These are phyloP conservation scores for Callosobruchus maculatus DNA, from an alignment of 2,888 invertebrate species.

Conservation along the genomic window DNA sequence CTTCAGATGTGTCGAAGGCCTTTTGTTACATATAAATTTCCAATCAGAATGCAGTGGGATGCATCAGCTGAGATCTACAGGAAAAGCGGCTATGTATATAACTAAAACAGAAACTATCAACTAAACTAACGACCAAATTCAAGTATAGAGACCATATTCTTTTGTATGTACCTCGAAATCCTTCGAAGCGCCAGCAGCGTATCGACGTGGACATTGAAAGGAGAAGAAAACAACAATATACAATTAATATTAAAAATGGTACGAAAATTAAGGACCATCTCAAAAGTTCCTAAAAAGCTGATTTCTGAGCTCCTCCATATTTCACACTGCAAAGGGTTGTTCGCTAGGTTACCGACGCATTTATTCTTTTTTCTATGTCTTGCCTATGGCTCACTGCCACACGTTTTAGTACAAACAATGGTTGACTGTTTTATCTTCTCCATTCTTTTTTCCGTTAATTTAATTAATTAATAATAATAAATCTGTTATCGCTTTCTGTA, in stretches of 20 bases:
- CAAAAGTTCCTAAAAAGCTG: constrained; percentile 78
- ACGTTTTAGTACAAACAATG: too few species aligned
- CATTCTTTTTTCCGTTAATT: too few species aligned
- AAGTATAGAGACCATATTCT: constrained; percentile 35
- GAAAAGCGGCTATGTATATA: constrained; percentile 1
- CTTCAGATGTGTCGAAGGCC: background rate
- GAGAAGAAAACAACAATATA: constrained; percentile 56
- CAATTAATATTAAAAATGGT: constrained; percentile 55
- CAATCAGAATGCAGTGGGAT: background rate
- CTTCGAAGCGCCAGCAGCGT: constrained; percentile 62
- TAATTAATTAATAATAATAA: too few species aligned
- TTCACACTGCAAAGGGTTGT: background rate
- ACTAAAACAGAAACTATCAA: constrained; percentile 49
- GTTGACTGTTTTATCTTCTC: too few species aligned
- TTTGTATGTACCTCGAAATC: constrained; percentile 76
- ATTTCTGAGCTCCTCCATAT: background rate
- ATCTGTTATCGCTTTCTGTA: too few species aligned
- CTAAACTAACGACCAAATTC: constrained; percentile 46
- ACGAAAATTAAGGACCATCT: constrained; percentile 78
- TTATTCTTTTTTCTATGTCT: too few species aligned
- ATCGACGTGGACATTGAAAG: constrained; percentile 58
- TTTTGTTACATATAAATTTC: background rate
- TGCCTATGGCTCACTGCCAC: too few species aligned
- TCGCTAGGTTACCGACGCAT: background rate
- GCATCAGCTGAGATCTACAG: background rate